Evolutionary conservation across 2,888 invertebrate genomes (phyloP), one percentile per base, ranked within the genome.

Genomic region (Lasius fuliginosus): DNA sequence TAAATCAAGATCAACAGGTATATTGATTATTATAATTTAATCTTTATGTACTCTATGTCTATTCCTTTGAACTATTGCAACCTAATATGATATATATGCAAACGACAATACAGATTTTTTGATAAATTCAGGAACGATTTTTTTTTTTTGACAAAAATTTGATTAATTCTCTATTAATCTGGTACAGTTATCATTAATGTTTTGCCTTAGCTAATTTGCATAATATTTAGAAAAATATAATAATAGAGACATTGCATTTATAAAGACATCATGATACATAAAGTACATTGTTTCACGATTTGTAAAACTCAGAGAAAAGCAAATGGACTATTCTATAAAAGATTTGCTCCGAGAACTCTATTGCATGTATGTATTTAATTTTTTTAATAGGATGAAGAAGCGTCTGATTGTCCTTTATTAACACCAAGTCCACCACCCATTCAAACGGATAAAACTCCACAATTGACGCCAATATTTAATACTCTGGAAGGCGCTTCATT

Each of bases 351-450:
- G 3, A 15, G 56, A 69, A 67, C 56, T 12, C 36, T 12, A 3
- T 75, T 36, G 6, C 12, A 56, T 67, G 15, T 53, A 46, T n/a
- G 15, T 15, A n/a, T 77, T 36, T 56, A 75, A 30, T 86, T 12
- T 40, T 23, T 71, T 82, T 64, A 49, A 67, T 62, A 94, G 91
- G 95, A 95, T 60, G 97, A 96, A 85, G 97, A 97, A 87, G 96
- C 97, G 1, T 97, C 97, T 73, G 97, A 96, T 90, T 97, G 97
- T 92, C 96, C 97, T 64, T 95, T 97, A 60, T 93, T 97, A 67
- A 96, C 96, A 42, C 96, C 97, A 8, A 96, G 96, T 71, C 96
- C 96, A 0, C 96, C 96, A n/a, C 96, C 96, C 15, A 94, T 96
- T 69, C 96, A 96, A 68, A 85, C 87, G 73, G 88, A 85, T 49